phyloP scores from a whole-genome alignment of 1,140 invertebrate species.

The Pteromalus puparum region DNA sequence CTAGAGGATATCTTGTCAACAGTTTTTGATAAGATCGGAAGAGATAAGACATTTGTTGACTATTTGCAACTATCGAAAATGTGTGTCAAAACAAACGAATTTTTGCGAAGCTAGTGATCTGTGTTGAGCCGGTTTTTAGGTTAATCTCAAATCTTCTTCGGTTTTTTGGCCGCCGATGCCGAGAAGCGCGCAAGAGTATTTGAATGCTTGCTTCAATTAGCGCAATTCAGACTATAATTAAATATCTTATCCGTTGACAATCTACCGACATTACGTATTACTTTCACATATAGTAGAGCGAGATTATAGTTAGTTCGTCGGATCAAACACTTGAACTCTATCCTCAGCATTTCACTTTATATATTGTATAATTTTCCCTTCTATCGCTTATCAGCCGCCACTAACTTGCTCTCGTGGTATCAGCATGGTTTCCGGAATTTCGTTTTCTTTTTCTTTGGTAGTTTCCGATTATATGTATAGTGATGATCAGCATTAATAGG shows the following conservation, averaged over 20 bases:
- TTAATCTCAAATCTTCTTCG: neutral
- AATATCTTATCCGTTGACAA: too few species aligned
- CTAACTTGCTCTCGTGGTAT: neutral
- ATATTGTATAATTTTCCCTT: neutral
- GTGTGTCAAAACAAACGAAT: neutral
- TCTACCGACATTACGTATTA: too few species aligned
- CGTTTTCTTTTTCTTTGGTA: neutral
- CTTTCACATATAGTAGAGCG: neutral
- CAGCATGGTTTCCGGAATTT: conserved; percentile 30
- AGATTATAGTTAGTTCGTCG: neutral
- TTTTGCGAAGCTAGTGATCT: neutral
- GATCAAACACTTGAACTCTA: too few species aligned
- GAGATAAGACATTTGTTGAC: conserved; percentile 37
- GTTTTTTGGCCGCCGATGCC: neutral
- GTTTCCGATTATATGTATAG: neutral
- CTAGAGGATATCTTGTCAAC: conserved; percentile 63
- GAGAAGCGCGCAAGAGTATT: neutral
- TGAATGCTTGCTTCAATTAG: neutral
- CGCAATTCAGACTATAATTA: too few species aligned
- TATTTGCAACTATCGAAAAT: neutral
- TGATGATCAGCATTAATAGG: too few species aligned
- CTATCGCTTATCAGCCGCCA: neutral
- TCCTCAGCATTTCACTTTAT: neutral
- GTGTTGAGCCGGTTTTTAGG: conserved; percentile 14
- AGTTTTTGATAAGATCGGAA: conserved; percentile 59